These are phyloP conservation scores for Delia radicum DNA, from an alignment of 1,140 invertebrate genomes.

Conservation along the genomic window DNA sequence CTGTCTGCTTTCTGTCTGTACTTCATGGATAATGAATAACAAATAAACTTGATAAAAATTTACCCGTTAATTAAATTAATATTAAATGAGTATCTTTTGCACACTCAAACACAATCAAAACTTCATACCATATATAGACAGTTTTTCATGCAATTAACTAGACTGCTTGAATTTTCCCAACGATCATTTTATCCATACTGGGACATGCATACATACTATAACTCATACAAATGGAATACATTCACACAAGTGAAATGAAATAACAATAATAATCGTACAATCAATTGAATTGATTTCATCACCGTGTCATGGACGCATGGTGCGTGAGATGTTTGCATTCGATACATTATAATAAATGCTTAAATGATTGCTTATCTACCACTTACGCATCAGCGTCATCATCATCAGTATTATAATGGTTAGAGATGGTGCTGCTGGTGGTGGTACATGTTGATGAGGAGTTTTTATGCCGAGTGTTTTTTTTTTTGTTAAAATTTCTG, in stretches of 20 bases:
- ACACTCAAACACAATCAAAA: background rate
- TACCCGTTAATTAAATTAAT: slow-evolving; percentile 22
- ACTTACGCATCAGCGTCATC: slow-evolving; percentile 6
- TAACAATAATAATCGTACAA: slow-evolving; percentile 13
- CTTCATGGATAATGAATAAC: slow-evolving; percentile 22
- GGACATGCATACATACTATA: background rate
- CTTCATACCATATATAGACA: background rate
- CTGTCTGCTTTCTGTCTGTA: slow-evolving; percentile 16
- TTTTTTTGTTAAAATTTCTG: background rate
- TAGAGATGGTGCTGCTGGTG: background rate
- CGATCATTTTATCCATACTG: too few relatives aligned
- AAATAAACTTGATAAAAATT: slow-evolving; percentile 22
- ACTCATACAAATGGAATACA: background rate
- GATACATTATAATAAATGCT: slow-evolving; percentile 19
- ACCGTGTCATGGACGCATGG: slow-evolving; percentile 1
- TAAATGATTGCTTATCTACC: slow-evolving; percentile 15
- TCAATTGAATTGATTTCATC: slow-evolving; percentile 23
- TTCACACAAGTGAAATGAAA: background rate
- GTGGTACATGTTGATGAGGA: background rate
- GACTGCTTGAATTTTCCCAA: background rate
- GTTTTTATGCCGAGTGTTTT: too few relatives aligned
- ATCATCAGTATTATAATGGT: background rate
- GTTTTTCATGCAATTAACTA: background rate
- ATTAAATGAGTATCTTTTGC: slow-evolving; percentile 22
- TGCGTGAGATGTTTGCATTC: slow-evolving; percentile 17